Evolutionary conservation across 1,140 invertebrate genomes (phyloP).

Genomic region (Liolophura sinensis): DNA sequence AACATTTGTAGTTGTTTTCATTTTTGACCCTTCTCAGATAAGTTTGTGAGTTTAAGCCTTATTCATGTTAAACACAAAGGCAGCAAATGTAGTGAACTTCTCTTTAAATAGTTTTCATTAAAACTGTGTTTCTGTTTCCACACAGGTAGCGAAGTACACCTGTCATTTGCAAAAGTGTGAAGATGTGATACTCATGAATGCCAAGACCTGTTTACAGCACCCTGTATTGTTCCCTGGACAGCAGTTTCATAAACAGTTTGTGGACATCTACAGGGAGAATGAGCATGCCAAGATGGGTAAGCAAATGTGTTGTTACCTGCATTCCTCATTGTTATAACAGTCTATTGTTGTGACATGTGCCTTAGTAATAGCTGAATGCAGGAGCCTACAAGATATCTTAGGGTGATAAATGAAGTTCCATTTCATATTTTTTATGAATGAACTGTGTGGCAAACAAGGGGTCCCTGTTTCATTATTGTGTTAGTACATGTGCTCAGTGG

Average conservation of each 20-base stretch:
- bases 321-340: too few relatives aligned
- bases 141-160: conserved; percentile 2
- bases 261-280: conserved; percentile 44
- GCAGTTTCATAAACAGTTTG: conserved; percentile 37
- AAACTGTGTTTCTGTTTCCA: too few relatives aligned
- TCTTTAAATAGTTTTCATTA: neutral
- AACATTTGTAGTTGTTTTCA: too few relatives aligned
- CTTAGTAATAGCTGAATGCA: too few relatives aligned
- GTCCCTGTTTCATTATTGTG: too few relatives aligned
- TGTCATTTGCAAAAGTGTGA: conserved; percentile 30
- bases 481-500: too few relatives aligned
- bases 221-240: conserved; percentile 43
- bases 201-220: conserved; percentile 49
- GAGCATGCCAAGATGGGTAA: conserved; percentile 16
- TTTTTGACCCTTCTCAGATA: neutral
- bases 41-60: neutral
- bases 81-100: neutral
- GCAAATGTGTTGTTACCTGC: neutral
- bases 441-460: too few relatives aligned
- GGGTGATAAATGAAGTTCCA: too few relatives aligned
- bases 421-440: too few relatives aligned
- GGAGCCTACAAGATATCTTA: too few relatives aligned
- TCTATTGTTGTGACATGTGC: too few relatives aligned
- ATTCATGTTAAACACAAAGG: neutral
- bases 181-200: conserved; percentile 47